Base-by-base conservation (phyloP, 2,888 invertebrate genomes). In the Agrotis ipsilon region DNA sequence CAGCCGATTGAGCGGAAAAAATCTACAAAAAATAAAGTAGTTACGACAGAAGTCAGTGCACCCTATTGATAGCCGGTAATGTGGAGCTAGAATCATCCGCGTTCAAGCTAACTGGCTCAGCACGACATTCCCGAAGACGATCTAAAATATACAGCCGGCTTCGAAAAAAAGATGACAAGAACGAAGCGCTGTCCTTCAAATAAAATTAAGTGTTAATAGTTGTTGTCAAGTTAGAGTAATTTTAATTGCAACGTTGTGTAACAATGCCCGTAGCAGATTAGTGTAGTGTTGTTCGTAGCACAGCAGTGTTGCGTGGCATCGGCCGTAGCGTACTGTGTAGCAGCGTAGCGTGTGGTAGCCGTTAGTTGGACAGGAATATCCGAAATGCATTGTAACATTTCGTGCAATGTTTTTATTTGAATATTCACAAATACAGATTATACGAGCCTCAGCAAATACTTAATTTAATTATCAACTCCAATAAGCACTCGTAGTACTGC, bases 1-100 rank as follows among this genome's bases (percentile, higher is more conserved):
- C 94, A 92, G 86, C 61, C 67, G 62, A 76, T 71, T 73, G 72
- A 67, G 78, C 84, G 84, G 88, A 91, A 90, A 87, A 87, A 90
- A 88, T 83, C 81, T 83, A 85, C 81, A 87, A 89, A 89, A 86
- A 87, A 84, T 79, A 72, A 80, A 83, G 85, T 86, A 82, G 84
- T 77, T 82, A 72, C 68, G 67, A 74, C 75, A 79, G 78, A 79
- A 87, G 87, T 87, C 87, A 87, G 82, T 87, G 87, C 83, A 84
- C 87, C 80, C 80, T 78, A 54, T 76, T 78, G 76, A 80, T 78
- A 75, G 43, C 32, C 32, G 24, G 32, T 65, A 69, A 24, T 82
- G 39, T 64, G 55, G 52, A 61, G 55, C 55, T 49, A 68, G 66
- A 63, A 65, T 82, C 72, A 75, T 73, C 75, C 66, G 60, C 58